Conservation (phyloP, 92 coral and sea anemone species). For the Parazoanthus darwini region DNA sequence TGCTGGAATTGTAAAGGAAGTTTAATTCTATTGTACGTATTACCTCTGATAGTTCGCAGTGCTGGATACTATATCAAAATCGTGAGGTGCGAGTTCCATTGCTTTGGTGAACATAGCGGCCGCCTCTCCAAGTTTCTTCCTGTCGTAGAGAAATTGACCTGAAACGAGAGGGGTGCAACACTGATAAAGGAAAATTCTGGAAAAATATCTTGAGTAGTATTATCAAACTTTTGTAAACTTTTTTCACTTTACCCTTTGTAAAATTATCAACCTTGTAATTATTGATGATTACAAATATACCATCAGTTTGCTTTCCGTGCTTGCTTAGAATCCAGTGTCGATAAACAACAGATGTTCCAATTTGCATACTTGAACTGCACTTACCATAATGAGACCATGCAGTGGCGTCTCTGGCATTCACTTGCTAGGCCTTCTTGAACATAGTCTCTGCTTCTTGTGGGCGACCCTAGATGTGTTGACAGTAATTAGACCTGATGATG, state of each 20-base stretch:
- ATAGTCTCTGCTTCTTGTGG: conserved; percentile 67
- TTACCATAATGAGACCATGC: conserved; percentile 87
- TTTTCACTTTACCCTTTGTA: no score
- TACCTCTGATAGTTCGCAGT: conserved; percentile 90
- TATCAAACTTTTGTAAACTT: background rate
- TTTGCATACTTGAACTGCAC: background rate
- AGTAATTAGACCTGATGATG: background rate
- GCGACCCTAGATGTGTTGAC: conserved; percentile 55
- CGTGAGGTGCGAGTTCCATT: conserved; percentile 63
- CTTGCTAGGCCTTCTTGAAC: conserved; percentile 76
- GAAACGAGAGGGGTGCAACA: background rate
- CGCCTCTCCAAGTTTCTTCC: conserved; percentile 57
- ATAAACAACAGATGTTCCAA: background rate
- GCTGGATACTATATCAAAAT: conserved; percentile 81
- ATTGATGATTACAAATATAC: background rate
- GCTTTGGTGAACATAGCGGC: conserved; percentile 81
- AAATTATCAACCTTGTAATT: background rate
- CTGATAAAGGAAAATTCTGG: background rate
- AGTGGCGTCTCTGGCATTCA: conserved; percentile 63
- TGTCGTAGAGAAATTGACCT: conserved; percentile 81
- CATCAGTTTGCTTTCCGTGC: no score
- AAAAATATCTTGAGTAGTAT: background rate
- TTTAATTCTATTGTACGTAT: no score
- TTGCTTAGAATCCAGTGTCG: background rate
- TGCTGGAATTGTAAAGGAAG: background rate